Evolutionary conservation across 2,113 vertebrate genomes (phyloP).

Genomic region (Crotalus horridus): DNA sequence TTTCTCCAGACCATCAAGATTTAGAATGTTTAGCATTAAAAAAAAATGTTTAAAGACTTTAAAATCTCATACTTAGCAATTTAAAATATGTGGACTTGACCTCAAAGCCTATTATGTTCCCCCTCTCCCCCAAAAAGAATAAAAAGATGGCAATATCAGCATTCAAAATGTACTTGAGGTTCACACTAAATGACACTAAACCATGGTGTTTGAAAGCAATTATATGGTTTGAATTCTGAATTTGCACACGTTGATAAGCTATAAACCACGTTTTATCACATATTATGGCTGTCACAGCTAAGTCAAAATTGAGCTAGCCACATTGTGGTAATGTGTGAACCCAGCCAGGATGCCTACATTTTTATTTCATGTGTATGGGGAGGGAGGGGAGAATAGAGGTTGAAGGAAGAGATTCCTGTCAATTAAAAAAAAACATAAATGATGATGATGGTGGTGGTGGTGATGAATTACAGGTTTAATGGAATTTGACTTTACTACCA

Average conservation of each 20-base stretch:
- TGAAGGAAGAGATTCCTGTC: not conserved
- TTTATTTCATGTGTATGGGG: not conserved
- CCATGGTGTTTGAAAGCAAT: not conserved
- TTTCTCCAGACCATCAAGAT: constrained; percentile 17
- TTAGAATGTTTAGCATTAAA: not conserved
- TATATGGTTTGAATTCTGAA: not conserved
- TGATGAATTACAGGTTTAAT: constrained; percentile 44
- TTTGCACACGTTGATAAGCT: not conserved
- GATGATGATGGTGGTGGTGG: too few species aligned
- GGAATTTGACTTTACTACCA: not conserved
- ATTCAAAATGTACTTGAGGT: not conserved
- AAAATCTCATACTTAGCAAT: not conserved
- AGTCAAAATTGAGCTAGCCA: not conserved
- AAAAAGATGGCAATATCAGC: not conserved
- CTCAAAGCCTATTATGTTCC: not conserved
- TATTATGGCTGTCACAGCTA: not conserved
- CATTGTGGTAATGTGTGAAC: not conserved
- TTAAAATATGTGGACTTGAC: not conserved
- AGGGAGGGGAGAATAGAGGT: not conserved
- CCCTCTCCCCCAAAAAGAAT: too few species aligned
- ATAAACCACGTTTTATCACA: not conserved
- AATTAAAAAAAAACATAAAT: not conserved
- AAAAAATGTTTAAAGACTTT: not conserved
- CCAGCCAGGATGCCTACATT: not conserved
- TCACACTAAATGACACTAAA: not conserved